Evolutionary conservation across 2,113 vertebrate genomes (phyloP).

Genomic region (Glareola pratincola): DNA sequence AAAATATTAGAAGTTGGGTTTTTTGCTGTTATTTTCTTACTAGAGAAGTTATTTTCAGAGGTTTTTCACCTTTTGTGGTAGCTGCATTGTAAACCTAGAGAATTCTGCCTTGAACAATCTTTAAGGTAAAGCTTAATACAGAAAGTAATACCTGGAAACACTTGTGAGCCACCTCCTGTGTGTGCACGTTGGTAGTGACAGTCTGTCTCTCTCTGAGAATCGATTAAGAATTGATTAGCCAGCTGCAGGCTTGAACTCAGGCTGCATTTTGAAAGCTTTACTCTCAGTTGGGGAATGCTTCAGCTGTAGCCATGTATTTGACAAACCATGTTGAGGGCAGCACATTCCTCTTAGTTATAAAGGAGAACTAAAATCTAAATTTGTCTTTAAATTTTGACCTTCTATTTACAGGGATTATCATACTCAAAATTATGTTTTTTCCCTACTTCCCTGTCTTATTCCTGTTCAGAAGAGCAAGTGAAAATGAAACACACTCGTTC

Average conservation of each 20-base stretch:
- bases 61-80: background rate
- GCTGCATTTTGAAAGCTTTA: background rate
- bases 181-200: background rate
- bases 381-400: background rate
- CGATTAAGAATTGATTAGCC: background rate
- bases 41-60: background rate
- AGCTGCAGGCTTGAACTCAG: fast-evolving
- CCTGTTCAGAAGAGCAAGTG: background rate
- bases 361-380: background rate
- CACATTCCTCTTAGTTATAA: background rate
- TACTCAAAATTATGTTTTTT: background rate
- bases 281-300: background rate
- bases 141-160: background rate
- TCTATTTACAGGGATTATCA: background rate
- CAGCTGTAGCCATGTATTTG: background rate
- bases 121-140: background rate
- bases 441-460: background rate
- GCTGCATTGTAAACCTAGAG: background rate
- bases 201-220: background rate
- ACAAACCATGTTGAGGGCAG: background rate
- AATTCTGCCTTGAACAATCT: background rate
- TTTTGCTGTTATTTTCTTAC: background rate
- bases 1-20: background rate
- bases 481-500: background rate
- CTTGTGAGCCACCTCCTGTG: background rate